Evolutionary conservation across 2,888 invertebrate species (phyloP), one percentile per base, ranked within the genome.

Genomic region (Axea sp.): DNA sequence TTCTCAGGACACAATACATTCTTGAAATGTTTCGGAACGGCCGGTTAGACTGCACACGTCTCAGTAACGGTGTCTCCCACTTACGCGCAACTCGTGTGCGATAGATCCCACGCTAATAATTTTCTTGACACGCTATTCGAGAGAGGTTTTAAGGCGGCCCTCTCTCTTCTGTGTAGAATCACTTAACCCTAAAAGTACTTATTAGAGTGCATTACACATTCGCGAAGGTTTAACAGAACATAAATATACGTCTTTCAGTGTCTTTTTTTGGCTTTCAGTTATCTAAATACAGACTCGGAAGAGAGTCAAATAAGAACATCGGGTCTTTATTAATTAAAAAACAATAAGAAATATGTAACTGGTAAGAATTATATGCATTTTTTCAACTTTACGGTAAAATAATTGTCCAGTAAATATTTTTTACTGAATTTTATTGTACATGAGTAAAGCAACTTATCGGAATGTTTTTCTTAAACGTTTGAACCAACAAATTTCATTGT

Each of bases 31-130:
- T 80, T 78, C 74, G 77, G 77, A 71, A 75, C 78, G 78, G 75
- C 75, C 78, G 79, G 77, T 75, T 79, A 75, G 74, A 77, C 76
- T 77, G 76, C 69, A 79, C 67, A 76, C 75, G 75, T 68, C 75
- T 73, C 47, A 49, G 72, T 86, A 86, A 86, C 85, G 86, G 85
- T 85, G 82, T 78, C 80, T 78, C 76, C 73, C 73, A 76, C 76
- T 73, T 75, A 78, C 75, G 64, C 49, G 65, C 47, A 51, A 43
- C 64, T 68, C 75, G 67, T 73, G 77, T 74, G 77, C 73, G 75
- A 80, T 80, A 81, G 80, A 82, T 84, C 84, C 83, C 85, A 85
- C 85, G 82, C 81, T 83, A 83, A 85, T 83, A 81, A 84, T 83
- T 82, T 77, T 76, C 78, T 73, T 62, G 78, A 76, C 78, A 76